Percentiles rank a stretch among this genome's conserved stretches.
Evolutionary conservation across 2,888 invertebrate genomes (phyloP).

Genomic region (Lamproptera curius): DNA sequence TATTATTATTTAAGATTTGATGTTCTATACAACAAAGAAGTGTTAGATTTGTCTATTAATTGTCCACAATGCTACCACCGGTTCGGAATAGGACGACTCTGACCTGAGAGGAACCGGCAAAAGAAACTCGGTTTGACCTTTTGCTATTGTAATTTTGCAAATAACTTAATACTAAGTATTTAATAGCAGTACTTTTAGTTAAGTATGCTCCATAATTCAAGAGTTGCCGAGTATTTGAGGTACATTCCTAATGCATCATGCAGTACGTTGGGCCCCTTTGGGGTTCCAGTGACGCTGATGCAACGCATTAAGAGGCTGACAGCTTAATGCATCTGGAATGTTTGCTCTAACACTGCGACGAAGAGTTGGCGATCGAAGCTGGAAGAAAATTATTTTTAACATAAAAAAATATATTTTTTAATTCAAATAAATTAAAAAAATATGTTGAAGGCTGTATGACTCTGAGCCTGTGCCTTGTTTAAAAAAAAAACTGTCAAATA

Average conservation of each 20-base stretch:
- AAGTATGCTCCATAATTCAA: too few relatives aligned
- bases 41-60: too few relatives aligned
- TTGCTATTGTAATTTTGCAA: too few relatives aligned
- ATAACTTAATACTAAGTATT: too few relatives aligned
- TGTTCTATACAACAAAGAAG: too few relatives aligned
- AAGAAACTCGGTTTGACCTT: too few relatives aligned
- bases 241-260: slow-evolving; percentile 69
- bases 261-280: slow-evolving; percentile 36
- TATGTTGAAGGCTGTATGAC: too few relatives aligned
- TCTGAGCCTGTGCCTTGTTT: neutral
- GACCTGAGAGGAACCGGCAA: too few relatives aligned
- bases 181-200: too few relatives aligned
- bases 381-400: neutral
- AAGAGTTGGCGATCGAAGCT: slow-evolving; percentile 7
- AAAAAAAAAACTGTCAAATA: neutral
- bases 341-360: slow-evolving; percentile 29
- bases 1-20: too few relatives aligned
- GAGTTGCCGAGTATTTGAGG: slow-evolving; percentile 34
- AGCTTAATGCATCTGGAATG: slow-evolving; percentile 43
- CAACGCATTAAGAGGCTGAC: slow-evolving; percentile 34
- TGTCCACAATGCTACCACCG: too few relatives aligned
- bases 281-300: slow-evolving; percentile 33
- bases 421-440: neutral
- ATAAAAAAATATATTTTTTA: neutral
- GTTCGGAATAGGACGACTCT: too few relatives aligned